Evolutionary conservation across 53 echinoderm and acorn worm species (phyloP).

Genomic region (Henricia sp.): DNA sequence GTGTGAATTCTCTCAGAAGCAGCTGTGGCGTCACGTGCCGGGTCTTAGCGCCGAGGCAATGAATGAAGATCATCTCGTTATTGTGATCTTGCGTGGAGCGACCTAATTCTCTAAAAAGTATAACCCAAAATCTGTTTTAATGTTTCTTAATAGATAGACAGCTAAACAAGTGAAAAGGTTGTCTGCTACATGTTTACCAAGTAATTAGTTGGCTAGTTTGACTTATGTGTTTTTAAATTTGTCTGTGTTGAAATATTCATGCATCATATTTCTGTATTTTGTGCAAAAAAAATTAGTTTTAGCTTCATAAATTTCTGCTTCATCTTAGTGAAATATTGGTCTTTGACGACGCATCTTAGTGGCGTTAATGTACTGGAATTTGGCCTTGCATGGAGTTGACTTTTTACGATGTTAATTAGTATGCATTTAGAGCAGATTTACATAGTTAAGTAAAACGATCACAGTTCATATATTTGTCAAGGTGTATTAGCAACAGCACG

Average conservation of each 20-base stretch:
- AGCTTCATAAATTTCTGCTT: neutral
- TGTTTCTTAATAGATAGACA: neutral
- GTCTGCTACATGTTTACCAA: neutral
- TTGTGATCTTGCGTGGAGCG: slow-evolving; percentile 88
- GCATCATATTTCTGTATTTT: too few relatives aligned
- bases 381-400: too few relatives aligned
- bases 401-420: too few relatives aligned
- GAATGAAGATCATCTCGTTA: slow-evolving; percentile 94
- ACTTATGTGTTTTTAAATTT: slow-evolving; percentile 17
- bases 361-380: too few relatives aligned
- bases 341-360: neutral
- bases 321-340: neutral
- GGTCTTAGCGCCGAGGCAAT: slow-evolving; percentile 84
- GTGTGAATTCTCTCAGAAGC: slow-evolving; percentile 96
- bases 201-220: neutral
- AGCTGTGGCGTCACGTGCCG: slow-evolving; percentile 80
- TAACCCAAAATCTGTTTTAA: neutral
- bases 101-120: slow-evolving; percentile 65
- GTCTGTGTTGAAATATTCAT: too few relatives aligned
- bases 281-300: neutral
- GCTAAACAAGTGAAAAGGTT: neutral
- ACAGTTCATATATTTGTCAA: too few relatives aligned
- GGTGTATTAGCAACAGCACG: too few relatives aligned
- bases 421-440: too few relatives aligned
- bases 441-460: too few relatives aligned